Evolutionary conservation across 2,797 vertebrate species (phyloP), one percentile per base, ranked within the genome.

Genomic region (Cirrhinus molitorella): DNA sequence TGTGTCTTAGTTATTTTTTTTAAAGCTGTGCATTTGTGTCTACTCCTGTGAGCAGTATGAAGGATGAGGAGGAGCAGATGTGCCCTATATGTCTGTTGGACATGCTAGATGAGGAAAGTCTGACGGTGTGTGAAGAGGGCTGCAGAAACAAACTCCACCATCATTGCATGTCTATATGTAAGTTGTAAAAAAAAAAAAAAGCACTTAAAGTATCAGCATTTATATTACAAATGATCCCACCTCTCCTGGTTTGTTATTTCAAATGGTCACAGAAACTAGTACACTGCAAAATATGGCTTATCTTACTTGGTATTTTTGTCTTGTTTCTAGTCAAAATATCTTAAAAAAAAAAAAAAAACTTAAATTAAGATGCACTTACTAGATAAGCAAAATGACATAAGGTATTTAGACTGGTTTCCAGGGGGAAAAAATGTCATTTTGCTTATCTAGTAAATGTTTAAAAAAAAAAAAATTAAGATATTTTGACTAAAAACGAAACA

Each of bases 121-220:
- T 97, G 57, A 97, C 96, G 0, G 96, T 97, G 82, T 97, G 96
- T 91, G 96, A 97, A 88, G 96, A 97, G 25, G 96, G 96, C 89
- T 97, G 96, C 91, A 93, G 96, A 85, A 97, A 97, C 88, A 97
- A 97, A 89, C 93, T 97, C 81, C 96, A 97, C 90, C 96, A 97
- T 87, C 96, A 97, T 89, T 97, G 96, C 96, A 97, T 97, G 96
- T 97, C 96, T 65, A 97, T 97, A 89, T 97, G 96, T 97, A 95
- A 8, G 96, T 95, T 49, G 12, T 16, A 40, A 63, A 43, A 45
- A 17, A 65, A 49, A 59, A n/a, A n/a, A n/a, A n/a, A n/a, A n/a
- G n/a, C n/a, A n/a, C n/a, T n/a, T n/a, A n/a, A n/a, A n/a, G n/a
- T 28, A 59, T 8, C 19, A 13, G 19, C 45, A 25, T 40, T 59